Evolutionary conservation across 2,113 vertebrate genomes (phyloP), one percentile per base, ranked within the genome.

Genomic region (Poeciliopsis prolifica): DNA sequence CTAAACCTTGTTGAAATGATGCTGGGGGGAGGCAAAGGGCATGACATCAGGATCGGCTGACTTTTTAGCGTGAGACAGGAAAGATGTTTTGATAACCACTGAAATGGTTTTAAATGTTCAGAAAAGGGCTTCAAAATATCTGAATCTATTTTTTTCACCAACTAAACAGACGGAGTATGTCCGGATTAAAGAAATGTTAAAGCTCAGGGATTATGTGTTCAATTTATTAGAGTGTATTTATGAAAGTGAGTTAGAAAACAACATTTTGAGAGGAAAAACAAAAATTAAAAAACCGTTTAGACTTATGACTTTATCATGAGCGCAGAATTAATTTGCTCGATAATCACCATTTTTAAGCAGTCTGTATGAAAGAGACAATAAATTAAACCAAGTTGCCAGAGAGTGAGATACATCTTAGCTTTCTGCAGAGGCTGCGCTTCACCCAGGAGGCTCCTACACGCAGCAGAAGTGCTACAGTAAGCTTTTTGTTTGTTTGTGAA

Each of bases 191-290:
- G 79, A 28, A 79, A 68, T 74, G 83, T 88, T 83, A 81, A 67
- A 83, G 61, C 19, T 8, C 61, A 31, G 66, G 74, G 86, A 92
- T 92, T 91, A 91, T 68, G 68, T 80, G 64, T 89, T 51, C 76
- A 91, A 92, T 92, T 87, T 83, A 86, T 82, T 88, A 85, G 89
- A 92, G 88, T 88, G 89, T 82, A 75, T 87, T 86, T 85, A 72
- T 3, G 6, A 77, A 84, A 82, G 77, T 63, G 80, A 80, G 8
- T 75, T 61, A 54, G 40, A 15, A 19, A 54, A 78, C 44, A 65
- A 58, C n/a, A 51, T 78, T 88, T 79, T 84, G 37, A 51, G 40
- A 37, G 8, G 19, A 74, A 69, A 62, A 62, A 28, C 24, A 28
- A 42, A 71, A 69, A 61, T 4, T 1, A 61, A 28, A 62, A 62